A percentile compares a stretch with the other conserved stretches of the same genome.
These are phyloP conservation scores for Peromyscus eremicus DNA, from an alignment of 2,797 vertebrate species.

Conservation along the genomic window DNA sequence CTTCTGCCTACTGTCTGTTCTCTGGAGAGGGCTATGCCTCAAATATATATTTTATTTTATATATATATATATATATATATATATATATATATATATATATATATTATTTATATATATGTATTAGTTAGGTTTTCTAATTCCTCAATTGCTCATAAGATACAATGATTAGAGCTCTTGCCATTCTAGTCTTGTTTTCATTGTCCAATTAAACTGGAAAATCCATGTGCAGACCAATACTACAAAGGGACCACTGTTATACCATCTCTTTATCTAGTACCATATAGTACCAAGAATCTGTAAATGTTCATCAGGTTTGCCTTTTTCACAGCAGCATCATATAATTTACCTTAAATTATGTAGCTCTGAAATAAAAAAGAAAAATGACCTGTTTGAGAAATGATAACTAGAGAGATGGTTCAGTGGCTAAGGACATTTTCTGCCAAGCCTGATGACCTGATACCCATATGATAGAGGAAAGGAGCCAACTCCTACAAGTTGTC, in stretches of 20 bases:
- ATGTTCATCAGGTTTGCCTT: background rate
- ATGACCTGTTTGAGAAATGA: background rate
- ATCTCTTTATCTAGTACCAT: background rate
- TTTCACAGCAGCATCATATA: background rate
- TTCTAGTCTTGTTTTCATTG: conserved; percentile 18
- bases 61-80: no score
- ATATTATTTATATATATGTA: no score
- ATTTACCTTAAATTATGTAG: background rate
- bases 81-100: no score
- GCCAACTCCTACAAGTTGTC: background rate
- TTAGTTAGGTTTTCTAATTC: background rate
- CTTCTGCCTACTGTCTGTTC: background rate
- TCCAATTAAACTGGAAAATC: background rate
- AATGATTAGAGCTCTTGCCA: background rate
- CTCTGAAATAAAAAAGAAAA: background rate
- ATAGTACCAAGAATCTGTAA: background rate
- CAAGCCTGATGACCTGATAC: background rate
- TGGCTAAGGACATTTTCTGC: background rate
- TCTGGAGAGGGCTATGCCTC: background rate
- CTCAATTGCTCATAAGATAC: background rate
- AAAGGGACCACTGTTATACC: background rate
- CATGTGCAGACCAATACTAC: background rate
- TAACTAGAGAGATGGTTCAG: background rate
- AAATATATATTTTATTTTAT: background rate
- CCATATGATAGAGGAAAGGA: background rate